Conservation (phyloP, 2,113 vertebrate genomes). For the Callorhinus ursinus region DNA sequence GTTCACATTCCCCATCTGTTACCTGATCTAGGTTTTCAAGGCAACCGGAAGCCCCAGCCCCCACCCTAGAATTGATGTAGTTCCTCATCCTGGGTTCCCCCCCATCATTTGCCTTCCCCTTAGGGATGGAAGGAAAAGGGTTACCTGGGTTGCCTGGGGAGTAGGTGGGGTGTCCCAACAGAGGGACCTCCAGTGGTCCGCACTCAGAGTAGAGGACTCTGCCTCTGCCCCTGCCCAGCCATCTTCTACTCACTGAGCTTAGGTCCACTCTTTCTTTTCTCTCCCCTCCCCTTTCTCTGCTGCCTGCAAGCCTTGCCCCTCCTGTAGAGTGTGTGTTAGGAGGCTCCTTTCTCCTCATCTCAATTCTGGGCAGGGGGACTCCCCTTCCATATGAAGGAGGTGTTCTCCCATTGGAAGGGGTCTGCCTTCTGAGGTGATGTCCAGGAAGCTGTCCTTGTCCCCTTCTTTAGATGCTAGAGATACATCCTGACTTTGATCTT, state of each 20-base stretch:
- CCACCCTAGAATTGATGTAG: not conserved
- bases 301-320: not conserved
- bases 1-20: not conserved
- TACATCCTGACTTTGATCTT: not conserved
- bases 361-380: not conserved
- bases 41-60: not conserved
- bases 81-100: not conserved
- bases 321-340: not conserved
- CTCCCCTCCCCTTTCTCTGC: not conserved
- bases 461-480: constrained; percentile 65
- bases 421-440: not conserved
- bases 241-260: not conserved
- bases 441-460: not conserved
- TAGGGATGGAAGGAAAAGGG: not conserved
- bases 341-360: not conserved
- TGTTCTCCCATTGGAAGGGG: not conserved
- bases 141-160: not conserved
- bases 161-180: not conserved
- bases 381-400: not conserved
- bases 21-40: not conserved
- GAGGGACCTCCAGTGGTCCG: not conserved
- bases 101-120: not conserved
- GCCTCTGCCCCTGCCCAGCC: not conserved
- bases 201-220: not conserved
- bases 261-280: not conserved